These are phyloP conservation scores for Muscicapa comitata DNA, from an alignment of 2,797 vertebrate species.

Conservation along the genomic window DNA sequence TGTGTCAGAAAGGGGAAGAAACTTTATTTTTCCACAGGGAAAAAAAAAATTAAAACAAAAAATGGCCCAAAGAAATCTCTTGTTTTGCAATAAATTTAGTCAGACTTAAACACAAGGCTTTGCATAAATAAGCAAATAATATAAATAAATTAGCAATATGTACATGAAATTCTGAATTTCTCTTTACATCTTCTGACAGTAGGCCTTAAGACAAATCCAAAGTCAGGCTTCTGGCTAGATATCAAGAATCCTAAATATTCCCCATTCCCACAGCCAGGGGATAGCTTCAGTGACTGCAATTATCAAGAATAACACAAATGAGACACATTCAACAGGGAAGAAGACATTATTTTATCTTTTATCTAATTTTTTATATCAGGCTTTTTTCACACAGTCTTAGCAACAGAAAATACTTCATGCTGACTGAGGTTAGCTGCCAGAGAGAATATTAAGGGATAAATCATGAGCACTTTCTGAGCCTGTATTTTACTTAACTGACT, in stretches of 20 bases:
- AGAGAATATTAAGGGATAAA: background rate
- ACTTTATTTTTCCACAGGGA: background rate
- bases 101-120: background rate
- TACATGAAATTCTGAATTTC: background rate
- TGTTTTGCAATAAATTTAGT: background rate
- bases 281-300: accelerated
- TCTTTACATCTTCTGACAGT: background rate
- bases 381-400: background rate
- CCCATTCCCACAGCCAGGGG: background rate
- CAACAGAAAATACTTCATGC: background rate
- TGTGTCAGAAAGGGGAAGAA: background rate
- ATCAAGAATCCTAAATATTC: background rate
- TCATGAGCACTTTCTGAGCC: background rate
- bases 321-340: background rate
- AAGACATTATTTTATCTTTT: background rate
- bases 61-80: accelerated
- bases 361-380: background rate
- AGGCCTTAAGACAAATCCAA: background rate
- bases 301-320: background rate
- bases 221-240: background rate
- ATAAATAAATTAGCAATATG: background rate
- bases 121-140: background rate
- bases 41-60: background rate
- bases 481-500: background rate
- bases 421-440: background rate